Percentiles rank a stretch among this genome's conserved stretches.
Evolutionary conservation across 2,797 vertebrate species (phyloP).

Genomic region (Coregonus sp.): DNA sequence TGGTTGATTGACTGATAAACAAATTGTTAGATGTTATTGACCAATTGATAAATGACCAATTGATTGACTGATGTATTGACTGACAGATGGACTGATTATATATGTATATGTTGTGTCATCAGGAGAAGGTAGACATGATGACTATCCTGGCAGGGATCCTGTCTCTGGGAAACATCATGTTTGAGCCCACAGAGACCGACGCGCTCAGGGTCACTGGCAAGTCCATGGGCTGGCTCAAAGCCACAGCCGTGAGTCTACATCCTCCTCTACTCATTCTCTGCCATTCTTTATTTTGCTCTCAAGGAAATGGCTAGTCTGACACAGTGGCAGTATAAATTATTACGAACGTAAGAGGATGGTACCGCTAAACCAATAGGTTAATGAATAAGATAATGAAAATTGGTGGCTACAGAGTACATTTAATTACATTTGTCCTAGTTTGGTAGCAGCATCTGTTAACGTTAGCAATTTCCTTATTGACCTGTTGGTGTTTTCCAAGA

Average conservation of each 20-base stretch:
- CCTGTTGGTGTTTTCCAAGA: not conserved
- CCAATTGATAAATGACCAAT: not conserved
- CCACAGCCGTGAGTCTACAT: conserved; percentile 71
- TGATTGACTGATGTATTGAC: not conserved
- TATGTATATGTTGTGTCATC: not conserved
- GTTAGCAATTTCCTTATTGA: not conserved
- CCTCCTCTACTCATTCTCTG: not conserved
- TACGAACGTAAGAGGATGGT: not conserved
- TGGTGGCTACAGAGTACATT: no score
- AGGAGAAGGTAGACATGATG: conserved; percentile 81
- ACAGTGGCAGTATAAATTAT: no score
- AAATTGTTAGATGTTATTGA: not conserved
- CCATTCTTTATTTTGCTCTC: not conserved
- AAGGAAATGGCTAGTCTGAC: not conserved
- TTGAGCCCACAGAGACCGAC: conserved; percentile 67
- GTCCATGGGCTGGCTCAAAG: conserved; percentile 74
- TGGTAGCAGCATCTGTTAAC: not conserved
- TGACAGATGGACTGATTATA: not conserved
- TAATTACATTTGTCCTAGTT: not conserved
- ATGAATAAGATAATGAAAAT: not conserved
- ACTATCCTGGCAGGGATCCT: conserved; percentile 76
- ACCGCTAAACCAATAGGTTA: not conserved
- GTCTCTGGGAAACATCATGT: conserved; percentile 77
- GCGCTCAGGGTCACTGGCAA: conserved; percentile 59
- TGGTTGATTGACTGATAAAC: no score